These are phyloP conservation scores for Alectoris magna DNA, from an alignment of 2,797 vertebrate genomes.

Conservation along the genomic window DNA sequence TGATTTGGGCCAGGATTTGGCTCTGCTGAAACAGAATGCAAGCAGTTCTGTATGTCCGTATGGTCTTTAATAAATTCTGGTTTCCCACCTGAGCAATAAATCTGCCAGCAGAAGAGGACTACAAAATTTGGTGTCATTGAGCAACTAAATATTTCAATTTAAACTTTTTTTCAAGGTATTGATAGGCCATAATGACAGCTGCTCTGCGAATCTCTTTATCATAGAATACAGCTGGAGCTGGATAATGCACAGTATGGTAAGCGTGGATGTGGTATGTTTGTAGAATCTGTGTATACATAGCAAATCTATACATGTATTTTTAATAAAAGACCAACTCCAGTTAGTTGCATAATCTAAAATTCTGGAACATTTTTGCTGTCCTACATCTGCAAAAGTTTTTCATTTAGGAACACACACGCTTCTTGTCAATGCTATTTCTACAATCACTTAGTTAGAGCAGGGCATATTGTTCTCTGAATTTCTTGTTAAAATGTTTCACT, in stretches of 20 bases:
- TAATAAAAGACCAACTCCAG: not conserved
- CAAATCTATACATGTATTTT: not conserved
- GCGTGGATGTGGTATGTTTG: not conserved
- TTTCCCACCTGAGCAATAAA: constrained; percentile 51
- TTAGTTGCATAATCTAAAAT: constrained; percentile 52
- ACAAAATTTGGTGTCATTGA: constrained; percentile 34
- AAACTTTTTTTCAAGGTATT: constrained; percentile 20
- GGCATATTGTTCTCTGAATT: constrained; percentile 81
- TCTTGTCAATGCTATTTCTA: constrained; percentile 77
- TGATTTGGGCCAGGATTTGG: not conserved
- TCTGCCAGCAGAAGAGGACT: constrained; percentile 53
- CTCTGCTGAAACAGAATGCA: constrained; percentile 1
- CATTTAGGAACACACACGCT: constrained; percentile 74
- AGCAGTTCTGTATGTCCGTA: not conserved
- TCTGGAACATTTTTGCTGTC: constrained; percentile 46
- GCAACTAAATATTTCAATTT: constrained; percentile 3
- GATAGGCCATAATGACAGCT: not conserved
- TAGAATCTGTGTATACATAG: not conserved
- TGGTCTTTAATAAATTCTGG: constrained; percentile 37
- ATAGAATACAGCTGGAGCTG: not conserved
- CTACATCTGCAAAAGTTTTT: constrained; percentile 46
- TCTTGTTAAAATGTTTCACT: constrained; percentile 81
- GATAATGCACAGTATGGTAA: not conserved
- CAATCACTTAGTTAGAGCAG: constrained; percentile 69
- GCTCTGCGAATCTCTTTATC: not conserved